Conservation (phyloP, 2,113 vertebrate genomes). For the Pteropus alecto region DNA sequence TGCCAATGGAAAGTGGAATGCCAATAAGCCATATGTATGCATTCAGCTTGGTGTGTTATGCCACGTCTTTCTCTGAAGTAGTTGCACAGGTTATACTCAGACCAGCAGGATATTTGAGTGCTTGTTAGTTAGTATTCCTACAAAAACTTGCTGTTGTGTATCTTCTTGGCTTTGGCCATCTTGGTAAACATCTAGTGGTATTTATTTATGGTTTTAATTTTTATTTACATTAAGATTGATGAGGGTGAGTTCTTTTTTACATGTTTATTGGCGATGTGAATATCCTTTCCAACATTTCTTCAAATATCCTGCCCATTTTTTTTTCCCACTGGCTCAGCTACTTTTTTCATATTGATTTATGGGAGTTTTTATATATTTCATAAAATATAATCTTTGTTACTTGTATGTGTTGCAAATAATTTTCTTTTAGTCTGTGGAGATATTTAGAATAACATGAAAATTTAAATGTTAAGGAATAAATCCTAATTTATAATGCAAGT, state of each 20-base stretch:
- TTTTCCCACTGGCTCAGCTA: background rate
- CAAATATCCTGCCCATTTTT: background rate
- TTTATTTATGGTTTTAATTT: background rate
- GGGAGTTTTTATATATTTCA: background rate
- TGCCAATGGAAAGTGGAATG: background rate
- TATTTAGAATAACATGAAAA: background rate
- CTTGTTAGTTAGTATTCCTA: background rate
- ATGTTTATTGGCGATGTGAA: background rate
- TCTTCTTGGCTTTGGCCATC: background rate
- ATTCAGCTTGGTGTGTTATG: background rate
- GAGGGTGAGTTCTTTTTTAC: background rate
- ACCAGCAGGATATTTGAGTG: background rate
- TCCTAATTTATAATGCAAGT: background rate
- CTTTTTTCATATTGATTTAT: background rate
- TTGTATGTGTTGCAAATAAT: background rate
- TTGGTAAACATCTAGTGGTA: background rate
- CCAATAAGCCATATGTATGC: no score
- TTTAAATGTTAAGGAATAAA: background rate
- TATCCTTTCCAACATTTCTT: background rate
- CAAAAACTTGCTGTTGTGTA: background rate
- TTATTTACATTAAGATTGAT: background rate
- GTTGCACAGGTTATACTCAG: background rate
- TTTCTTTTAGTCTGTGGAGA: background rate
- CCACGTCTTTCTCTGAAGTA: background rate
- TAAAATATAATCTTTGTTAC: background rate